Conservation (phyloP, 2,113 vertebrate species). For the Oncorhynchus kisutch region DNA sequence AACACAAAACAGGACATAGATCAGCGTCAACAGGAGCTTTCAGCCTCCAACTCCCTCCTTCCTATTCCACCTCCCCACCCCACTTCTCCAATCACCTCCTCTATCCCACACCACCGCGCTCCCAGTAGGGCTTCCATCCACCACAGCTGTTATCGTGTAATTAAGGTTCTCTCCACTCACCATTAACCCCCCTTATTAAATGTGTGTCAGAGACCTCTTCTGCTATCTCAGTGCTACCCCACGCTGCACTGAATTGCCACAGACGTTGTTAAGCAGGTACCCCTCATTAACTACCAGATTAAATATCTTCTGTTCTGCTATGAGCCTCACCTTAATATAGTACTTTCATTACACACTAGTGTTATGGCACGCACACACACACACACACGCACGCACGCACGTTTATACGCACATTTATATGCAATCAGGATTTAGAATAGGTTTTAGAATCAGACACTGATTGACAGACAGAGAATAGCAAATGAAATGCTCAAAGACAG, state of each 20-base stretch:
- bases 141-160: no score
- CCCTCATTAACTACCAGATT: conserved; percentile 53
- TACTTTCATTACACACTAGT: conserved; percentile 13
- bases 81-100: no score
- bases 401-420: neutral
- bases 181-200: no score
- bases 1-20: no score
- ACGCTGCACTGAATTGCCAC: conserved; percentile 24
- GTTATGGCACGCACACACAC: neutral
- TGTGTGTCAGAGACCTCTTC: conserved; percentile 29
- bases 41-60: no score
- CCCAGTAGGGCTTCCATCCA: no score
- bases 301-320: conserved; percentile 24
- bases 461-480: neutral
- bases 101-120: no score
- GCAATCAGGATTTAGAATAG: neutral
- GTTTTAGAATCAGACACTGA: neutral
- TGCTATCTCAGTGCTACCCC: neutral
- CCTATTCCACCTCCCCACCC: no score
- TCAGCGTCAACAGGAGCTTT: no score
- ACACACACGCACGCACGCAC: neutral
- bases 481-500: neutral
- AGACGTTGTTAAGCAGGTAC: conserved; percentile 32
- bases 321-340: conserved; percentile 45
- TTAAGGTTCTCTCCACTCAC: no score